Evolutionary conservation across 2,113 vertebrate genomes (phyloP).

Genomic region (Microtus pennsylvanicus): DNA sequence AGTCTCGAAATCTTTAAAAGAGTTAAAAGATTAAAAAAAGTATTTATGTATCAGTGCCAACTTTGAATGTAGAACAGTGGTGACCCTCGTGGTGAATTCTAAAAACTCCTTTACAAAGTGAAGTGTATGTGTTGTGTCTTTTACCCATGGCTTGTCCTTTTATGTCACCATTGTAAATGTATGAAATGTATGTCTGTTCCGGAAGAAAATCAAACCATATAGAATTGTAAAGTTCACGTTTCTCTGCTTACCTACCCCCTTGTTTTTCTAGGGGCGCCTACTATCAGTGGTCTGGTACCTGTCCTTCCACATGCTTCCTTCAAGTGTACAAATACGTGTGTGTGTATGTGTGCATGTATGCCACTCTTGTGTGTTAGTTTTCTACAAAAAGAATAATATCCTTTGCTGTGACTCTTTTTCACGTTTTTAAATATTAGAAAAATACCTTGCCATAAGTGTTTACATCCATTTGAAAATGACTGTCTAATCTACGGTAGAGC

Average conservation of each 20-base stretch:
- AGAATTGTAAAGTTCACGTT: slow-evolving; percentile 42
- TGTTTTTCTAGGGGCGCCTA: slow-evolving; percentile 48
- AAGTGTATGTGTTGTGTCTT: slow-evolving; percentile 38
- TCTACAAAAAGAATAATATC: slow-evolving; percentile 52
- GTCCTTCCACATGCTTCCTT: slow-evolving; percentile 42
- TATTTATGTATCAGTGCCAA: slow-evolving; percentile 73
- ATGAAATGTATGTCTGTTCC: slow-evolving; percentile 74
- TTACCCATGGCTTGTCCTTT: slow-evolving; percentile 49
- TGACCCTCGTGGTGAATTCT: slow-evolving; percentile 54
- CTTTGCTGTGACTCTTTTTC: slow-evolving; percentile 63
- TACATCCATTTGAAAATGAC: slow-evolving; percentile 54
- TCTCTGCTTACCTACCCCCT: slow-evolving; percentile 22
- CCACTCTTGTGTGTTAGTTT: slow-evolving; percentile 52
- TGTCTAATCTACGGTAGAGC: not conserved
- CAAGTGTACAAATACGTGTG: slow-evolving; percentile 21
- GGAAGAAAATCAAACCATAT: slow-evolving; percentile 43
- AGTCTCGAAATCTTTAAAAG: slow-evolving; percentile 72
- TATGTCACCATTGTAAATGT: slow-evolving; percentile 67
- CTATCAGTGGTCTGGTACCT: slow-evolving; percentile 54
- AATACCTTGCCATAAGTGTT: slow-evolving; percentile 52
- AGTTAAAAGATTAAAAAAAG: slow-evolving; percentile 58
- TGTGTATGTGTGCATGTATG: not conserved
- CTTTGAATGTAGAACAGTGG: slow-evolving; percentile 69
- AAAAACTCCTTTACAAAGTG: slow-evolving; percentile 64
- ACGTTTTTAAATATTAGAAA: slow-evolving; percentile 50